Percentiles rank a stretch among this genome's conserved stretches.
Evolutionary conservation across 2,888 invertebrate species (phyloP).

Genomic region (Conomelus anceps): DNA sequence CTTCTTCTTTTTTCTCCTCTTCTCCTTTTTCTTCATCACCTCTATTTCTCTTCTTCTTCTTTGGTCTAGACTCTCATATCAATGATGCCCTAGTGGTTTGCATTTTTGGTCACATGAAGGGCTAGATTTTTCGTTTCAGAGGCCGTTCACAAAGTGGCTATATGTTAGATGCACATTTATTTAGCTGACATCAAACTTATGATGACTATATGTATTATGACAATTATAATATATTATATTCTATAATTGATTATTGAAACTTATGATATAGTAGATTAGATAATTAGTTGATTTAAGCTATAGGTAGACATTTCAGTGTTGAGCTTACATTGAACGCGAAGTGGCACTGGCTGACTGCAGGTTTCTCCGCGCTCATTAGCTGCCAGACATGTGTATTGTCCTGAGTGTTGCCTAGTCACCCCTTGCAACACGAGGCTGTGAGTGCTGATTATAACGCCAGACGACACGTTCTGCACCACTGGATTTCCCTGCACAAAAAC

Average conservation of each 20-base stretch:
- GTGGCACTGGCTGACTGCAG: constrained; percentile 73
- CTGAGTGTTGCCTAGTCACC: constrained; percentile 77
- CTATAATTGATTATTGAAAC: no score
- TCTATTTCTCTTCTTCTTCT: neutral
- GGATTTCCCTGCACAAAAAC: constrained; percentile 56
- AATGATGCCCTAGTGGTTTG: neutral
- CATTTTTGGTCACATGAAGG: no score
- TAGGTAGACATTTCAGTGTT: neutral
- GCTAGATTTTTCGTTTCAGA: no score
- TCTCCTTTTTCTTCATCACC: neutral
- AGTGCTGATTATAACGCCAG: constrained; percentile 83
- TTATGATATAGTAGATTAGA: no score
- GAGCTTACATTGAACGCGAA: constrained; percentile 81
- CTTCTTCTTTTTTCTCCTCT: neutral
- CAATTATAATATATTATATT: no score
- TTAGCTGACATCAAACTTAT: no score
- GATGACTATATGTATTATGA: no score
- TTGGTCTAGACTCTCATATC: neutral
- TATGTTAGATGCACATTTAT: no score
- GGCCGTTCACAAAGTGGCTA: no score
- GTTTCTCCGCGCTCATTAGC: constrained; percentile 83
- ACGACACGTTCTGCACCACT: constrained; percentile 77
- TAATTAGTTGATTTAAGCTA: no score
- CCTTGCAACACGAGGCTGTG: constrained; percentile 86
- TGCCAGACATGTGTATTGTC: constrained; percentile 81